Percentiles rank a stretch among this genome's conserved stretches.
Evolutionary conservation across 2,888 invertebrate genomes (phyloP).

Genomic region (Patella ulyssiponensis): DNA sequence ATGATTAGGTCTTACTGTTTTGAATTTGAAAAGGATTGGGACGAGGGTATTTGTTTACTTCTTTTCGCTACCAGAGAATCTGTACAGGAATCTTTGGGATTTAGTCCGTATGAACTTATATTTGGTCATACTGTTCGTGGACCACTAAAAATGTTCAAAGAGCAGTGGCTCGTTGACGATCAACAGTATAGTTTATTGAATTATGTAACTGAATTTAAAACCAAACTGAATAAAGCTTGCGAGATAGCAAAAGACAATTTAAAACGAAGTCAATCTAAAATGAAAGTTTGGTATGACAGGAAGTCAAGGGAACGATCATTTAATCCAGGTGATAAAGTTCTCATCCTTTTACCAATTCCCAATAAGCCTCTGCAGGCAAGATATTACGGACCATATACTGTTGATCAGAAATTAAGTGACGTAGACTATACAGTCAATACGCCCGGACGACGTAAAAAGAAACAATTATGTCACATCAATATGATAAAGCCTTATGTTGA

Average conservation of each 20-base stretch:
- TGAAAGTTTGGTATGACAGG: constrained; percentile 41
- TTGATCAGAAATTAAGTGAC: constrained; percentile 12
- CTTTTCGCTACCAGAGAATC: constrained; percentile 40
- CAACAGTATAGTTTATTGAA: too few relatives aligned
- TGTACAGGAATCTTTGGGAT: constrained; percentile 42
- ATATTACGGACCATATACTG: constrained; percentile 21
- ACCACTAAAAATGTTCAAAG: too few relatives aligned
- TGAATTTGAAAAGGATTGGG: constrained; percentile 36
- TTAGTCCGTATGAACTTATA: constrained; percentile 43
- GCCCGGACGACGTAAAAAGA: constrained; percentile 32
- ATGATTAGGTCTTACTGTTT: constrained; percentile 37
- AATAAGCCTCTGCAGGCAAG: constrained; percentile 21
- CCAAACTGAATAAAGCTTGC: too few relatives aligned
- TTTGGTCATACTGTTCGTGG: constrained; percentile 38
- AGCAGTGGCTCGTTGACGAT: neutral
- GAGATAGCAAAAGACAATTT: constrained; percentile 2
- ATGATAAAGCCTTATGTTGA: constrained; percentile 35
- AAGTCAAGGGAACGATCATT: constrained; percentile 32
- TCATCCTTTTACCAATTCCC: constrained; percentile 39
- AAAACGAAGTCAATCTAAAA: constrained; percentile 31
- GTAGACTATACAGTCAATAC: constrained; percentile 27
- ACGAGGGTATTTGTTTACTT: too few relatives aligned
- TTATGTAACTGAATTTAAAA: too few relatives aligned
- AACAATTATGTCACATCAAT: constrained; percentile 38
- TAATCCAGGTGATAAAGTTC: constrained; percentile 40